phyloP scores from a whole-genome alignment of 2,797 vertebrate species.

The Sarcoramphus papa region DNA sequence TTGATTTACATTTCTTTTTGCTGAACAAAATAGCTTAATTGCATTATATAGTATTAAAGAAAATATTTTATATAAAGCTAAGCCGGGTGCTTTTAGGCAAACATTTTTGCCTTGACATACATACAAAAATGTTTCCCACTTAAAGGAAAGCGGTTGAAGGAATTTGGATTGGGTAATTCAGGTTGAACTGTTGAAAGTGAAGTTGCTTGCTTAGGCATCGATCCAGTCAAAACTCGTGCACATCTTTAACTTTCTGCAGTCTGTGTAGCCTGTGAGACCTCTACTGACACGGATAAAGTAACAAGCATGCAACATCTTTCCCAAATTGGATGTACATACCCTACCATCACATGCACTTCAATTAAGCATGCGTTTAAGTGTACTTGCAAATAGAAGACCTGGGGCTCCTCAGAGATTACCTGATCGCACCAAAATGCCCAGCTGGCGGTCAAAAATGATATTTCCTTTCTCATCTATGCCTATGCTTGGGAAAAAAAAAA shows the following conservation, averaged over 20 bases:
- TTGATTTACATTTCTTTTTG: neutral
- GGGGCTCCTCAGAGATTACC: neutral
- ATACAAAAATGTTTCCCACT: slow-evolving; percentile 2
- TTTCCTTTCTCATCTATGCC: neutral
- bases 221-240: slow-evolving; percentile 14
- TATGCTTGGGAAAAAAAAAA: neutral
- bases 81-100: neutral
- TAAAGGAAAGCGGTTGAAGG: neutral
- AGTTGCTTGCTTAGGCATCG: slow-evolving; percentile 13
- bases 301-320: neutral
- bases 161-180: slow-evolving; percentile 18
- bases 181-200: slow-evolving; percentile 24
- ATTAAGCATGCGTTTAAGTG: neutral
- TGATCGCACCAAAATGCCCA: neutral
- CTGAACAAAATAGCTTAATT: neutral
- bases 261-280: slow-evolving; percentile 27
- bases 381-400: neutral
- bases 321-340: neutral
- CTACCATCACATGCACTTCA: neutral
- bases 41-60: neutral
- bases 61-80: neutral
- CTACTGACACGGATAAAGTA: slow-evolving; percentile 22
- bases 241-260: slow-evolving; percentile 26
- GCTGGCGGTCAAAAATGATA: neutral
- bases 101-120: neutral